A percentile compares a stretch with the other conserved stretches of the same genome.
Conservation (phyloP, 2,888 invertebrate species). For the Deilephila porcellus region DNA sequence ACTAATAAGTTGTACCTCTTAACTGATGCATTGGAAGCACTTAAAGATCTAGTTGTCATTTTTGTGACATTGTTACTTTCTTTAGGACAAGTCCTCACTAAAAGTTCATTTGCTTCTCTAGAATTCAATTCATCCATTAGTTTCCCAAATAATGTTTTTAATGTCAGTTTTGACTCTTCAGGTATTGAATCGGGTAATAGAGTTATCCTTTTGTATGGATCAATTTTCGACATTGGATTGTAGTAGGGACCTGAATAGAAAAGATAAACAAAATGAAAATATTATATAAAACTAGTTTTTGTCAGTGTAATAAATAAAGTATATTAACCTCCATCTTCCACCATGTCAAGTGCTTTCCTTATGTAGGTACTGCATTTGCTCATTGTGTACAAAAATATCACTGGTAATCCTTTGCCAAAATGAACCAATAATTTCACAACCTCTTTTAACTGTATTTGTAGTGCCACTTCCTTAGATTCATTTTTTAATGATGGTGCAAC, state of each 20-base stretch:
- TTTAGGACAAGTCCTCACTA: conserved; percentile 90
- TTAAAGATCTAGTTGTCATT: conserved; percentile 73
- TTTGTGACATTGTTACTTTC: conserved; percentile 76
- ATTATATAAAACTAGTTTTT: conserved; percentile 1
- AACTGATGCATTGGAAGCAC: conserved; percentile 61
- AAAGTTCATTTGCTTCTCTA: conserved; percentile 92
- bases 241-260: conserved; percentile 81
- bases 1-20: conserved; percentile 59
- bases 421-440: conserved; percentile 91
- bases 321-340: conserved; percentile 73
- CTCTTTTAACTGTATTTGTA: conserved; percentile 88
- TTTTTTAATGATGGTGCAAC: conserved; percentile 85
- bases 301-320: not conserved
- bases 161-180: conserved; percentile 86
- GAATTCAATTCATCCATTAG: conserved; percentile 89
- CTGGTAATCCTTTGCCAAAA: conserved; percentile 90
- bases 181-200: conserved; percentile 88
- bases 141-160: conserved; percentile 87
- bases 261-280: conserved; percentile 25
- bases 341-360: conserved; percentile 89
- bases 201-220: conserved; percentile 90
- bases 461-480: conserved; percentile 81
- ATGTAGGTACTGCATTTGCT: conserved; percentile 88
- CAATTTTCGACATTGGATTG: conserved; percentile 86
- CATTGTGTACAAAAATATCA: conserved; percentile 92